Evolutionary conservation across 2,797 vertebrate genomes (phyloP), one percentile per base, ranked within the genome.

Genomic region (Tapirus indicus): DNA sequence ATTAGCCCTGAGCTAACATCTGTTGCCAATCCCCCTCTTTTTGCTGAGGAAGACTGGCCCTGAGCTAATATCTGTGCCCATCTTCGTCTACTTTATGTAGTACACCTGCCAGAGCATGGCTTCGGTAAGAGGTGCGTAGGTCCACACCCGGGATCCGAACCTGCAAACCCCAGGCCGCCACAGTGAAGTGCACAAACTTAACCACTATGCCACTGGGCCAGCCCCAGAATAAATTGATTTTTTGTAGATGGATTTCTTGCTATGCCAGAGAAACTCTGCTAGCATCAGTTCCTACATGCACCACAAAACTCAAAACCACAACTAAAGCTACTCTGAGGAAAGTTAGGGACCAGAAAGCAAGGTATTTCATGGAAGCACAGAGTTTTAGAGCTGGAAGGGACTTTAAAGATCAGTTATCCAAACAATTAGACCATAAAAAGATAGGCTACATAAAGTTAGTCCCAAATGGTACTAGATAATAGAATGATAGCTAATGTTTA

Each of bases 241-340:
- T 87, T 80, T 56, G 4, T 91, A 82, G 47, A 78, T 68, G 9
- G 16, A 86, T 83, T 94, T 94, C 71, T 97, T 72, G 58, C 23
- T 92, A 80, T 87, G 44, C 44, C 75, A 96, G 47, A 90, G 66
- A 96, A 68, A 92, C 23, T 41, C 88, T 56, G 54, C 82, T 91
- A 64, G 12, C 74, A 92, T 93, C 41, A 58, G 68, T 74, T 88
- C n/a, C 13, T 47, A 84, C n/a, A 35, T 72, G 35, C 2, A 89
- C 56, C 66, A 72, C 32, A 90, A 88, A 96, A 91, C 6, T 88
- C 41, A 88, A 88, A 88, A 23, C 54, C 38, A 68, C 16, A 90
- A 71, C 25, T 44, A 74, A 79, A 88, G n/a, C 5, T 66, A n/a
- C 27, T 77, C 74, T 80, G 7, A 58, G 38, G 47, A 85, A 97